These are phyloP conservation scores for Pachycephala philippinensis DNA, from an alignment of 2,113 vertebrate species.

Conservation along the genomic window DNA sequence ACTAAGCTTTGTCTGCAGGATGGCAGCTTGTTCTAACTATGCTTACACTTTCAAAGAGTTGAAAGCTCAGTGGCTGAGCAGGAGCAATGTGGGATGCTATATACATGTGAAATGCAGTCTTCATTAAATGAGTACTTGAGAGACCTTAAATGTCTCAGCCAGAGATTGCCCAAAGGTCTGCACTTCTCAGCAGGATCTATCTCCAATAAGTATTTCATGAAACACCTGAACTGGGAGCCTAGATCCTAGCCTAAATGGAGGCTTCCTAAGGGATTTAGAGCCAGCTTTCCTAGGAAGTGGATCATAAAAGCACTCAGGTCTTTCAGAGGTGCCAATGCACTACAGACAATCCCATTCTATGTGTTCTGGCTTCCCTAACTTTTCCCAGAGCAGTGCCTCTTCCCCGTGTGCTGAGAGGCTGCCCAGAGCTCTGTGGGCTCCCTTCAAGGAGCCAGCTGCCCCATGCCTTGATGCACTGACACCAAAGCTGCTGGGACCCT, in stretches of 20 bases:
- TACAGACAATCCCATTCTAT: neutral
- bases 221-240: neutral
- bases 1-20: conserved; percentile 10
- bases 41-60: neutral
- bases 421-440: neutral
- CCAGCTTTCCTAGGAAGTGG: neutral
- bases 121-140: neutral
- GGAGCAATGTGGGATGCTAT: neutral
- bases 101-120: neutral
- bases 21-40: conserved; percentile 20
- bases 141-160: neutral
- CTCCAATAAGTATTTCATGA: neutral
- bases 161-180: neutral
- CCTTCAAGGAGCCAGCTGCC: neutral
- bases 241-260: neutral
- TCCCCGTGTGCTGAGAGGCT: accelerated
- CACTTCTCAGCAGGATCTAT: neutral
- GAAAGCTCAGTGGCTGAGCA: neutral
- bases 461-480: neutral
- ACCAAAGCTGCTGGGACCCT: neutral
- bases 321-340: neutral
- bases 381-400: neutral
- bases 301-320: neutral
- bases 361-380: neutral
- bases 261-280: neutral